Conservation (phyloP, 64 coral and sea anemone species). For the Montipora capricornis region DNA sequence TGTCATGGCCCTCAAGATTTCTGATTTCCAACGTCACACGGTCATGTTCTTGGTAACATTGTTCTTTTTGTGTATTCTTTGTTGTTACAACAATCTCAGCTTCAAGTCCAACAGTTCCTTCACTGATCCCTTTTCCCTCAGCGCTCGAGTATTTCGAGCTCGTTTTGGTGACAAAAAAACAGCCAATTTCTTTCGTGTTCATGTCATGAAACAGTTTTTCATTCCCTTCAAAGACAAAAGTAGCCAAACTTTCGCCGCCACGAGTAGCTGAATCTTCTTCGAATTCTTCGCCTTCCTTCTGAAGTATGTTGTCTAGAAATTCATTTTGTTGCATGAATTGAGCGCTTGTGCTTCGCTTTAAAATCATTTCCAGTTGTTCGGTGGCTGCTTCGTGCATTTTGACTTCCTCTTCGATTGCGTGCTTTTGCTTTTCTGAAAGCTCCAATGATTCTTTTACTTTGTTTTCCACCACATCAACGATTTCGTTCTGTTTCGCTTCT, state of each 20-base stretch:
- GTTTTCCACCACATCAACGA: background rate
- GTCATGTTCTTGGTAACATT: slow-evolving; percentile 15
- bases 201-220: background rate
- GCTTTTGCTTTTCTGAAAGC: background rate
- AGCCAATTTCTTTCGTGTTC: background rate
- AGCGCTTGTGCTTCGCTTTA: background rate
- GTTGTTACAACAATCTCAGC: slow-evolving; percentile 40
- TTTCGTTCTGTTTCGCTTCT: background rate
- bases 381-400: background rate
- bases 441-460: background rate
- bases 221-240: background rate
- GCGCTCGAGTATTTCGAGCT: slow-evolving; percentile 3
- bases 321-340: background rate
- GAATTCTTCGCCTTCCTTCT: background rate
- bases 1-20: background rate
- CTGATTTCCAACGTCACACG: slow-evolving; percentile 15
- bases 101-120: slow-evolving; percentile 68
- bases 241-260: background rate
- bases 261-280: background rate
- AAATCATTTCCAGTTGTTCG: background rate
- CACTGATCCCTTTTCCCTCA: slow-evolving; percentile 29
- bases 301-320: background rate
- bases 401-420: background rate
- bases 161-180: background rate
- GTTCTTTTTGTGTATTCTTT: background rate